Evolutionary conservation across 2,888 invertebrate genomes (phyloP).

Genomic region (Gnatocerus cornutus): DNA sequence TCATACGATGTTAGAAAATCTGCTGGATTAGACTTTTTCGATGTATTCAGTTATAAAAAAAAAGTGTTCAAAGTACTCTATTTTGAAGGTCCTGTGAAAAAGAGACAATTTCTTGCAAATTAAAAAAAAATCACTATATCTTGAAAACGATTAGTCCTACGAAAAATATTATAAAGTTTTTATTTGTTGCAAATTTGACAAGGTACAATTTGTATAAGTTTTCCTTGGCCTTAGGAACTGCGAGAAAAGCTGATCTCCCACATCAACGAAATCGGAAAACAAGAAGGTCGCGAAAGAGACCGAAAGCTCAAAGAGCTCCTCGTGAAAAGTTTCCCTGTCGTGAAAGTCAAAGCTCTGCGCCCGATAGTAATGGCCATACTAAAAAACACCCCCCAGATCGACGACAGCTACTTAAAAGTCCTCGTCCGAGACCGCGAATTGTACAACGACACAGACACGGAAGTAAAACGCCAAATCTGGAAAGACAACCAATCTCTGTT

Average conservation of each 20-base stretch:
- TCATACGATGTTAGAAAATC: too few species aligned
- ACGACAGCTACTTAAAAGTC: constrained; percentile 88
- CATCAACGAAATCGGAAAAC: constrained; percentile 87
- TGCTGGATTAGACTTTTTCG: too few species aligned
- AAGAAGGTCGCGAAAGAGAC: constrained; percentile 82
- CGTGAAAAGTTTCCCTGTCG: constrained; percentile 94
- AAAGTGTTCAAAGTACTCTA: too few species aligned
- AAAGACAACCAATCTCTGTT: constrained; percentile 97
- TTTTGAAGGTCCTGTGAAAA: too few species aligned
- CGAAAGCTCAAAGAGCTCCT: constrained; percentile 92
- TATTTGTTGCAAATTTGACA: too few species aligned
- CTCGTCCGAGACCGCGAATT: constrained; percentile 89
- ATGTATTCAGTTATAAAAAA: too few species aligned
- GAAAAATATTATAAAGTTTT: too few species aligned
- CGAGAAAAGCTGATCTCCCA: constrained; percentile 83
- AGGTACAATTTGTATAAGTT: too few species aligned
- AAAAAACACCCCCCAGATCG: constrained; percentile 93
- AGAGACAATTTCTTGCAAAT: too few species aligned
- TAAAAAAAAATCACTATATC: too few species aligned
- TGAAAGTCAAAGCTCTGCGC: constrained; percentile 90
- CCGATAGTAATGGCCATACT: constrained; percentile 97
- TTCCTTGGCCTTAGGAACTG: constrained; percentile 71
- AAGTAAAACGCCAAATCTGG: constrained; percentile 98
- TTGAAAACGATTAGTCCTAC: too few species aligned
- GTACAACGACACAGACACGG: constrained; percentile 95